A percentile compares a stretch with the other conserved stretches of the same genome.
These are phyloP conservation scores for Pseudolaguvia tuberculata DNA, from an alignment of 2,113 vertebrate species.

Conservation along the genomic window DNA sequence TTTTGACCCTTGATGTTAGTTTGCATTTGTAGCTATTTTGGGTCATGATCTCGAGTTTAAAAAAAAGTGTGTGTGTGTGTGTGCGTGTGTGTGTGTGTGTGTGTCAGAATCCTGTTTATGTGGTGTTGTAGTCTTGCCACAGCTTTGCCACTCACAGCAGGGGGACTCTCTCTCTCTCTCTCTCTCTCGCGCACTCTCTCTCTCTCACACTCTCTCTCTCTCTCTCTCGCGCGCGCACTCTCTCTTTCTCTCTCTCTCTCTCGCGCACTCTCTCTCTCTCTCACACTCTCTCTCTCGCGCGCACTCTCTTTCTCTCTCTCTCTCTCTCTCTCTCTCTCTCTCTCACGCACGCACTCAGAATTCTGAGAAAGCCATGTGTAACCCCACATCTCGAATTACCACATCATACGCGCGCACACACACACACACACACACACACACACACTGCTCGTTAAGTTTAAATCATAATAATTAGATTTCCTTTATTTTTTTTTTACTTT, in stretches of 20 bases:
- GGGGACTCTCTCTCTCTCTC: neutral
- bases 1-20: conserved; percentile 14
- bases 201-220: neutral
- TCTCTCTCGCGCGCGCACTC: too few relatives aligned
- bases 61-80: too few relatives aligned
- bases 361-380: conserved; percentile 19
- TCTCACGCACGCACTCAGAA: neutral
- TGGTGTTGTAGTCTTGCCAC: neutral
- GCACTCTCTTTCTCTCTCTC: neutral
- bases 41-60: conserved; percentile 11
- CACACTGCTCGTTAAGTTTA: neutral
- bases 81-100: neutral
- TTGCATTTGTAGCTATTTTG: conserved; percentile 17
- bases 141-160: conserved; percentile 17
- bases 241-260: too few relatives aligned
- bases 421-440: conserved; percentile 40
- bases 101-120: neutral
- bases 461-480: conserved; percentile 67
- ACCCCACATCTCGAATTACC: too few relatives aligned
- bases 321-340: neutral
- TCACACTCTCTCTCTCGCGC: neutral
- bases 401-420: too few relatives aligned
- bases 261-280: neutral
- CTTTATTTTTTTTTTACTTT: conserved; percentile 68
- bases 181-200: neutral